Conservation (phyloP, 2,888 invertebrate genomes). For the Drosophila nr. fundita region DNA sequence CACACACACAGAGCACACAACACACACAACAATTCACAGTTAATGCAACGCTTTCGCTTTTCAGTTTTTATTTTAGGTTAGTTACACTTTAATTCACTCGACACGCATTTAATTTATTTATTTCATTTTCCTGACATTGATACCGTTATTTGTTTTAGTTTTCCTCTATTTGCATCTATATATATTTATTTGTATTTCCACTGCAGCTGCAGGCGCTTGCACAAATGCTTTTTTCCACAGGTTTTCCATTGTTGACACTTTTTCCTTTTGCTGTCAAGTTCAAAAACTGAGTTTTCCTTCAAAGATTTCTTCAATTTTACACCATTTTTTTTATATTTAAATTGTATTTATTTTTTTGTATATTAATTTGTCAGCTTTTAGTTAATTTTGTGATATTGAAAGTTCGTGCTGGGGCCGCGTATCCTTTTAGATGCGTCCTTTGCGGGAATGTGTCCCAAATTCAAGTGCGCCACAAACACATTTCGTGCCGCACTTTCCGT, state of each 20-base stretch:
- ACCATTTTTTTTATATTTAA: neutral
- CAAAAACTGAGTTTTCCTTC: neutral
- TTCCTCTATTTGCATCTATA: neutral
- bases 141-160: conserved; percentile 2
- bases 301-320: neutral
- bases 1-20: conserved; percentile 15
- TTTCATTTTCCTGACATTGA: neutral
- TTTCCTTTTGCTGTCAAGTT: conserved; percentile 18
- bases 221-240: conserved; percentile 40
- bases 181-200: conserved; percentile 1
- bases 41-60: conserved; percentile 62
- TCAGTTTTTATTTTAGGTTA: neutral
- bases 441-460: conserved; percentile 81
- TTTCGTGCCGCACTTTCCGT: conserved; percentile 73
- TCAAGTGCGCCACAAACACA: conserved; percentile 80
- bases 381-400: neutral
- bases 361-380: neutral
- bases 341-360: neutral
- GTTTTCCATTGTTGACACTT: conserved; percentile 46
- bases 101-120: neutral
- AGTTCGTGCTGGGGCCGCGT: conserved; percentile 44
- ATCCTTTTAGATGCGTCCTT: conserved; percentile 68
- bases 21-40: conserved; percentile 4
- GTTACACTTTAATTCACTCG: neutral
- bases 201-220: conserved; percentile 33